Evolutionary conservation across 2,113 vertebrate genomes (phyloP).

Genomic region (Ophiodon elongatus): DNA sequence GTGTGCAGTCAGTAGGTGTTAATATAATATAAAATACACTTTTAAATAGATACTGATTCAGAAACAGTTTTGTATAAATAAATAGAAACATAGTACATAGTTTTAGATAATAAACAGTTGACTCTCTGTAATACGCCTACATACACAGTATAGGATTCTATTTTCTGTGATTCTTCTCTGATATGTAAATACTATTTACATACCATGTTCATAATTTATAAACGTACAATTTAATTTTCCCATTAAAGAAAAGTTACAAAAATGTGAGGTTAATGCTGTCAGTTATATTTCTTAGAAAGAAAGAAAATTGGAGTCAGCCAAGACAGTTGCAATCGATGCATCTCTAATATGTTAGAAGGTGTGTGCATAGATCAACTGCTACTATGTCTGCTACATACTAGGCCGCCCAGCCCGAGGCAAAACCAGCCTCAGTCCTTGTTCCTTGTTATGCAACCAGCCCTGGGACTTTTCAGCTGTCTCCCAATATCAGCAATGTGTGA

Average conservation of each 20-base stretch:
- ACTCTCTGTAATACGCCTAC: neutral
- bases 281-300: neutral
- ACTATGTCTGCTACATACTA: constrained; percentile 5
- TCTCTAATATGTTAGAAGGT: constrained; percentile 1
- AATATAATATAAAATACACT: neutral
- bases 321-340: neutral
- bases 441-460: constrained; percentile 55
- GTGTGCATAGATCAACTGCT: constrained; percentile 11
- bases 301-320: neutral
- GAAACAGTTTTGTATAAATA: neutral
- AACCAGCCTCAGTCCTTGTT: constrained; percentile 29
- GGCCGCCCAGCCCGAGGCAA: constrained; percentile 37
- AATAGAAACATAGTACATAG: neutral
- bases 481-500: constrained; percentile 64
- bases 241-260: neutral
- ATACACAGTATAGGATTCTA: neutral
- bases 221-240: neutral
- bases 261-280: neutral
- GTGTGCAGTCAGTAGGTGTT: neutral
- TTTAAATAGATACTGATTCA: neutral
- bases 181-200: neutral
- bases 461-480: constrained; percentile 58
- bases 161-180: neutral
- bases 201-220: neutral
- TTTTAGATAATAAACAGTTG: neutral